These are phyloP conservation scores for Tragelaphus oryx DNA, from an alignment of 2,797 vertebrate species.

Conservation along the genomic window DNA sequence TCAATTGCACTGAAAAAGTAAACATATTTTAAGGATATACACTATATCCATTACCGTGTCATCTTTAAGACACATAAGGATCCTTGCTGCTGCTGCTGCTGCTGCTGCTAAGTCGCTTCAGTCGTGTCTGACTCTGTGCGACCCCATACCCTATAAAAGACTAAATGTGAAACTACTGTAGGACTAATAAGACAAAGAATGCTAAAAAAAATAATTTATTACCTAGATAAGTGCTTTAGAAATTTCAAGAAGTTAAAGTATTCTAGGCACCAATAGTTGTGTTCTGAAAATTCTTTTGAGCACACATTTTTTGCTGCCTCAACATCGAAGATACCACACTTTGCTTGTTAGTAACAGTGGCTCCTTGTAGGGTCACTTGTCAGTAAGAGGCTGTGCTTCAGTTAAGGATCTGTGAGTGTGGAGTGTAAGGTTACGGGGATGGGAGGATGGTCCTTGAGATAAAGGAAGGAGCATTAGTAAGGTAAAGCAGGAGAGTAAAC, in stretches of 20 bases:
- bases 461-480: neutral
- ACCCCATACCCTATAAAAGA: neutral
- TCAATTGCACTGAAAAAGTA: neutral
- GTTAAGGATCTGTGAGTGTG: neutral
- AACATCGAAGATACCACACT: neutral
- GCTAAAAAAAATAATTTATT: neutral
- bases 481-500: neutral
- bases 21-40: neutral
- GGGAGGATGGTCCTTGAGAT: neutral
- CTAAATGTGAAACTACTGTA: neutral
- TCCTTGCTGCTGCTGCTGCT: too few species aligned
- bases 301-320: neutral
- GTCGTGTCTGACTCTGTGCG: too few species aligned
- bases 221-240: neutral
- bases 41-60: neutral
- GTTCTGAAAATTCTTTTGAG: neutral
- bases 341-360: neutral
- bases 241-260: neutral
- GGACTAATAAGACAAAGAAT: neutral
- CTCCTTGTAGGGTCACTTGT: neutral
- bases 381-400: neutral
- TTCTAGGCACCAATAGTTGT: neutral
- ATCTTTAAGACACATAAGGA: neutral
- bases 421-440: accelerated
- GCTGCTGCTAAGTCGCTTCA: too few species aligned